Evolutionary conservation across 2,797 vertebrate species (phyloP).

Genomic region (Spondyliosoma cantharus): DNA sequence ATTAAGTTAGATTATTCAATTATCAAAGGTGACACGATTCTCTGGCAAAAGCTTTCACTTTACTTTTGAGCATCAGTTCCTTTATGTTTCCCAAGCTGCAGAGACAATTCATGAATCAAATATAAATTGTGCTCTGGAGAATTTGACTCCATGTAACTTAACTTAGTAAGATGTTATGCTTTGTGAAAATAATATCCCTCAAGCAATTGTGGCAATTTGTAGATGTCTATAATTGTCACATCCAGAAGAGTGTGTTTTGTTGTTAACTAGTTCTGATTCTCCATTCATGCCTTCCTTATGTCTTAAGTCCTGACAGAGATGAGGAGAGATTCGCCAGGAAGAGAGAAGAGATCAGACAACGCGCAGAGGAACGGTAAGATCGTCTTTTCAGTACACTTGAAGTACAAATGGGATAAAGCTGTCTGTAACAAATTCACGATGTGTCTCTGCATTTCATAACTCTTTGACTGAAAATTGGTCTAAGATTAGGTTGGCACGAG

Average conservation of each 20-base stretch:
- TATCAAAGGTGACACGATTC: background rate
- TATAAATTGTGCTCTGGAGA: background rate
- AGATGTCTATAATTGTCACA: conserved; percentile 15
- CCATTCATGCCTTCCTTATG: conserved; percentile 31
- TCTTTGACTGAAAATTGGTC: background rate
- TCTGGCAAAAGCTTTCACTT: background rate
- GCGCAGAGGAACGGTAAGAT: conserved; percentile 80
- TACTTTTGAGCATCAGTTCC: conserved; percentile 9
- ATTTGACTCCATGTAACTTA: background rate
- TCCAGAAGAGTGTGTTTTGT: conserved; percentile 4
- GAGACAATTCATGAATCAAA: conserved; percentile 2
- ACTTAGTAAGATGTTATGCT: background rate
- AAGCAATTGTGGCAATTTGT: conserved; percentile 12
- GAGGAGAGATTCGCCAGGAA: conserved; percentile 78
- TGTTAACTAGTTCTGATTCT: conserved; percentile 22
- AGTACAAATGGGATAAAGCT: background rate
- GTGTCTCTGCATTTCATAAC: background rate
- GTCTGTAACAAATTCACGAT: background rate
- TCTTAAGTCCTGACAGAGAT: conserved; percentile 75
- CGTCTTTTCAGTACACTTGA: background rate
- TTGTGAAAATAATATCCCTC: conserved; percentile 16
- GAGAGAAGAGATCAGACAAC: conserved; percentile 80
- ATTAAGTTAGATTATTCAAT: background rate
- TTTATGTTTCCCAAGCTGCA: conserved; percentile 4
- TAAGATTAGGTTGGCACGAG: background rate